phyloP scores from a whole-genome alignment of 2,113 vertebrate species.

The Xerus inauris region DNA sequence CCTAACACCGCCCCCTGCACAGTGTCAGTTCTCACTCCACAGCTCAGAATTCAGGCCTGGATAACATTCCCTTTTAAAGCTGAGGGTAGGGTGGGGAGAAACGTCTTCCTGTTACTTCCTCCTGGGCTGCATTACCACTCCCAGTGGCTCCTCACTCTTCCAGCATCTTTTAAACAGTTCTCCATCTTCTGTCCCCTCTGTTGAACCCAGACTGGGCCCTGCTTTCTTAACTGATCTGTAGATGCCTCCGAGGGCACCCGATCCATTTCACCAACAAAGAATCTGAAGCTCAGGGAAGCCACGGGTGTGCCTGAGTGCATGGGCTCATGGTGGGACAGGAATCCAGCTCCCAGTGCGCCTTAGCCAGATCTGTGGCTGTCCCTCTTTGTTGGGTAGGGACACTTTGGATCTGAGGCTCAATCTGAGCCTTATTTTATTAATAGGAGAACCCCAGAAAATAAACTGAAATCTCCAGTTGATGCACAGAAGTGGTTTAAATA shows the following conservation, averaged over 20 bases:
- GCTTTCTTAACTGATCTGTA: background rate
- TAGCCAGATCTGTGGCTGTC: background rate
- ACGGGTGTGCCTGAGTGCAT: rapidly evolving
- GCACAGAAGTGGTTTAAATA: background rate
- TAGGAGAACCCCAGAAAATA: background rate
- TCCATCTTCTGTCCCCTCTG: rapidly evolving
- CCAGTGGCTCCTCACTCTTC: background rate
- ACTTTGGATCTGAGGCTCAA: background rate
- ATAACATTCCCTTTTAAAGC: background rate
- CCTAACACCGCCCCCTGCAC: too few relatives aligned
- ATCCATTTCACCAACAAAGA: background rate
- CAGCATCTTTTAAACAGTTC: background rate
- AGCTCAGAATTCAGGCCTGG: background rate
- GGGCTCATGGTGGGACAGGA: background rate
- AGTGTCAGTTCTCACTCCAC: too few relatives aligned
- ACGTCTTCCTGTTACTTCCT: background rate
- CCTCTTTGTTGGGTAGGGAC: background rate
- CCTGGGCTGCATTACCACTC: too few relatives aligned
- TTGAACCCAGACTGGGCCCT: background rate
- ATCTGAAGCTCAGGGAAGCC: background rate
- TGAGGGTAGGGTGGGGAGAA: rapidly evolving
- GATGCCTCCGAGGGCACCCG: too few relatives aligned
- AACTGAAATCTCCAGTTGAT: background rate
- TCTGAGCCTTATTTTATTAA: background rate
- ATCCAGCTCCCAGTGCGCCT: too few relatives aligned